Conservation (phyloP, 2,888 invertebrate genomes). For the Cinara cedri region DNA sequence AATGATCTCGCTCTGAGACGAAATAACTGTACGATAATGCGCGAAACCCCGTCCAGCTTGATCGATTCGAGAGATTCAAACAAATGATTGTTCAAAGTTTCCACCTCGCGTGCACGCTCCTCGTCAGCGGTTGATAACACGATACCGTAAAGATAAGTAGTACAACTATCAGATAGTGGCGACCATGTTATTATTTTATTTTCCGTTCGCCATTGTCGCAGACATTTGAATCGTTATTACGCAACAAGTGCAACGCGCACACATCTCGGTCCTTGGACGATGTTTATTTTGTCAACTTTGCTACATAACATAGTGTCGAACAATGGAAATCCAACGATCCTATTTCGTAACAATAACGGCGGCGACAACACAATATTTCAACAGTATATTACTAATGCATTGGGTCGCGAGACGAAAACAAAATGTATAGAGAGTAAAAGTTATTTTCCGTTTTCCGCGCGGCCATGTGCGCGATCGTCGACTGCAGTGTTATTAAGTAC, state of each 20-base stretch:
- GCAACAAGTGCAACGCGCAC: neutral
- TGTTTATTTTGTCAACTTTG: slow-evolving; percentile 37
- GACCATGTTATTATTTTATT: neutral
- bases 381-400: neutral
- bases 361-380: neutral
- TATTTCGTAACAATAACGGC: neutral
- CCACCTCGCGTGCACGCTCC: too few species aligned
- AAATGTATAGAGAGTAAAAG: neutral
- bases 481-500: too few species aligned
- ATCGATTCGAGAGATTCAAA: too few species aligned
- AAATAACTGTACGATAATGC: too few species aligned
- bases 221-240: slow-evolving; percentile 25
- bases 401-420: neutral
- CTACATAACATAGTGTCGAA: neutral
- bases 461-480: too few species aligned
- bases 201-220: neutral
- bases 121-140: too few species aligned
- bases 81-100: too few species aligned
- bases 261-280: neutral
- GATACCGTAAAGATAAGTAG: too few species aligned
- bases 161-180: too few species aligned
- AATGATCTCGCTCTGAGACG: too few species aligned
- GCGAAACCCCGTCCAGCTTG: too few species aligned
- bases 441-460: too few species aligned
- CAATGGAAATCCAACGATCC: neutral